Evolutionary conservation across 2,888 invertebrate genomes (phyloP).

Genomic region (Phoronis australis): DNA sequence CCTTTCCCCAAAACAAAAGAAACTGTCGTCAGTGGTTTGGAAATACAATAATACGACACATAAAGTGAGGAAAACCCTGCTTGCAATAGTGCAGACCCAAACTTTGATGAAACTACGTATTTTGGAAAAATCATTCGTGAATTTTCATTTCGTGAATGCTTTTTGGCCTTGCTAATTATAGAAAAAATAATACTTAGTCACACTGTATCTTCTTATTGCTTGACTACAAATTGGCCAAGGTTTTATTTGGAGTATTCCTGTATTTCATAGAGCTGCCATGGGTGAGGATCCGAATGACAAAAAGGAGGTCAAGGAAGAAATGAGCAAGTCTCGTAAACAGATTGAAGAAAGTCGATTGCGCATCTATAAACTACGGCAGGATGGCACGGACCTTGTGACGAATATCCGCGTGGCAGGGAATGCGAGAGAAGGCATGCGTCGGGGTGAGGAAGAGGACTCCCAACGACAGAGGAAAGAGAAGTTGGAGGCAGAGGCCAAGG

Average conservation of each 20-base stretch:
- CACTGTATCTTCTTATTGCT: neutral
- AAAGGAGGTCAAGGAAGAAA: conserved; percentile 46
- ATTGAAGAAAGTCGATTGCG: conserved; percentile 49
- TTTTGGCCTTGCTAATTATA: neutral
- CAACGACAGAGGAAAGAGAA: conserved; percentile 44
- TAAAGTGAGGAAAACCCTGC: too few species aligned
- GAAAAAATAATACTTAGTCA: neutral
- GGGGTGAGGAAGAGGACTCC: conserved; percentile 48
- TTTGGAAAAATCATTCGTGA: too few species aligned
- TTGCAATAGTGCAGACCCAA: too few species aligned
- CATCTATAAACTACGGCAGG: conserved; percentile 46
- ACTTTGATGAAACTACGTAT: too few species aligned
- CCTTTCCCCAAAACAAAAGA: too few species aligned
- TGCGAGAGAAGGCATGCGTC: conserved; percentile 42
- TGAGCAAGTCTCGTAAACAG: conserved; percentile 49
- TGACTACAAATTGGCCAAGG: too few species aligned
- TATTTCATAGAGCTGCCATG: conserved; percentile 35
- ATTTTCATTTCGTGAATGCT: too few species aligned
- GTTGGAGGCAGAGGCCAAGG: conserved; percentile 50
- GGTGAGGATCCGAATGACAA: conserved; percentile 41
- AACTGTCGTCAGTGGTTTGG: too few species aligned
- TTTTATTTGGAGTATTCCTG: too few species aligned
- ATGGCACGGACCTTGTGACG: conserved; percentile 51
- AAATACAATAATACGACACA: too few species aligned
- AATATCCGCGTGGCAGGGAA: conserved; percentile 52